Evolutionary conservation across 1,140 invertebrate genomes (phyloP).

Genomic region (Adelges cooleyi): DNA sequence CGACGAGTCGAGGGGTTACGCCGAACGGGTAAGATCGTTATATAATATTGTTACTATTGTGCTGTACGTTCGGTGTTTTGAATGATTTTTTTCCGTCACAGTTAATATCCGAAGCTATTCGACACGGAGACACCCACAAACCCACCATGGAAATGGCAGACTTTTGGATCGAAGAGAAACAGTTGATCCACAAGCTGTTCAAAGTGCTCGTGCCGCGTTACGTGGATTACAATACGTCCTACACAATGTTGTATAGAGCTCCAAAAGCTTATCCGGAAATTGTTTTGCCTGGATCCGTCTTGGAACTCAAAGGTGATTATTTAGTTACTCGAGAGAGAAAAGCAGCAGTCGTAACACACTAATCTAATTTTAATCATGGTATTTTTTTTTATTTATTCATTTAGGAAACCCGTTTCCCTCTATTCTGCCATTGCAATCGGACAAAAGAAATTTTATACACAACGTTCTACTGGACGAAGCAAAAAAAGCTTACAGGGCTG

Average conservation of each 20-base stretch:
- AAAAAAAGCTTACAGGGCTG: constrained; percentile 48
- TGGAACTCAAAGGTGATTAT: constrained; percentile 51
- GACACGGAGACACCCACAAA: constrained; percentile 69
- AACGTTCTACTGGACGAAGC: constrained; percentile 60
- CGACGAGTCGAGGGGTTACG: constrained; percentile 79
- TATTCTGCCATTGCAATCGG: constrained; percentile 42
- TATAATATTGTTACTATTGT: too few species aligned
- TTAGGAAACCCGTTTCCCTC: constrained; percentile 45
- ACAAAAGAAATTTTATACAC: constrained; percentile 53
- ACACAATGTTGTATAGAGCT: constrained; percentile 59
- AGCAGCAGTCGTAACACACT: background rate
- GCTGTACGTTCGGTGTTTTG: background rate
- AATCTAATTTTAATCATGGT: background rate
- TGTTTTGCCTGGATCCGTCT: constrained; percentile 46
- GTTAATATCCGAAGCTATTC: constrained; percentile 80
- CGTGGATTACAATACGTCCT: constrained; percentile 54
- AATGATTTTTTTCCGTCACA: constrained; percentile 41
- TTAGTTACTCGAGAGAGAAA: background rate
- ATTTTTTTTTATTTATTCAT: constrained; percentile 1
- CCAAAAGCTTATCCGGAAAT: constrained; percentile 46
- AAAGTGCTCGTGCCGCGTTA: constrained; percentile 80
- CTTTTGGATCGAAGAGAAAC: constrained; percentile 80
- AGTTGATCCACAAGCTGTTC: constrained; percentile 82
- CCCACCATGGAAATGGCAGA: constrained; percentile 81
- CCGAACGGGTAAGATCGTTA: constrained; percentile 68